Conservation (phyloP, 2,797 vertebrate genomes). For the Tachyglossus aculeatus region DNA sequence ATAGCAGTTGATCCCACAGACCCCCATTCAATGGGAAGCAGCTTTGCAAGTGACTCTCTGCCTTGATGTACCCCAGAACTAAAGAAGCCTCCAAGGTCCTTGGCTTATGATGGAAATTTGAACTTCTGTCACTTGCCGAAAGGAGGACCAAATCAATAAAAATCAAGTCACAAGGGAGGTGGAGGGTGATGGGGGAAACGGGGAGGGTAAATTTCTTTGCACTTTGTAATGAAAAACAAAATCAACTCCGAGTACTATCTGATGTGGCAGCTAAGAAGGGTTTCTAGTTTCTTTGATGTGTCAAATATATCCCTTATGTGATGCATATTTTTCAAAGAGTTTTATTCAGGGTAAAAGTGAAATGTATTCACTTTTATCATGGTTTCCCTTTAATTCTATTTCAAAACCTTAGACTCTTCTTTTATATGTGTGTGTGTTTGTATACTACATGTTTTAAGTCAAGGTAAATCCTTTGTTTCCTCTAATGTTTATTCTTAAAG, state of each 20-base stretch:
- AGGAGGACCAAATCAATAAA: conserved; percentile 41
- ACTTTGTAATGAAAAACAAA: conserved; percentile 36
- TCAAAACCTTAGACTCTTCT: conserved; percentile 48
- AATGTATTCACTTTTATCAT: conserved; percentile 54
- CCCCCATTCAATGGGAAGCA: no score
- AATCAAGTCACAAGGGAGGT: neutral
- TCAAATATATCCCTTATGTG: conserved; percentile 59
- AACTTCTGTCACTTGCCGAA: neutral
- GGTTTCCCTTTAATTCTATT: conserved; percentile 61
- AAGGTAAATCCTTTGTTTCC: conserved; percentile 21
- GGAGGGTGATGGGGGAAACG: neutral
- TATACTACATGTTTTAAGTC: conserved; percentile 37
- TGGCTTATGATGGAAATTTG: neutral
- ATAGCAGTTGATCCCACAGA: no score
- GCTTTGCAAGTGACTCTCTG: no score
- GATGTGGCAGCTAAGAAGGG: conserved; percentile 40
- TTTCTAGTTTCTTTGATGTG: conserved; percentile 47
- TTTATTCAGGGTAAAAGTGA: conserved; percentile 40
- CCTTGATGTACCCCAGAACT: no score
- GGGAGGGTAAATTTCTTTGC: conserved; percentile 58
- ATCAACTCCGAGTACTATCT: conserved; percentile 17
- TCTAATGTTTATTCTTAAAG: conserved; percentile 25
- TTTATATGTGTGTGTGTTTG: conserved; percentile 50
- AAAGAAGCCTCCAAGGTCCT: no score
- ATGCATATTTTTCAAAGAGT: conserved; percentile 31